Percentiles rank a stretch among this genome's conserved stretches.
Conservation (phyloP, 2,113 vertebrate species). For the Lepisosteus oculatus region DNA sequence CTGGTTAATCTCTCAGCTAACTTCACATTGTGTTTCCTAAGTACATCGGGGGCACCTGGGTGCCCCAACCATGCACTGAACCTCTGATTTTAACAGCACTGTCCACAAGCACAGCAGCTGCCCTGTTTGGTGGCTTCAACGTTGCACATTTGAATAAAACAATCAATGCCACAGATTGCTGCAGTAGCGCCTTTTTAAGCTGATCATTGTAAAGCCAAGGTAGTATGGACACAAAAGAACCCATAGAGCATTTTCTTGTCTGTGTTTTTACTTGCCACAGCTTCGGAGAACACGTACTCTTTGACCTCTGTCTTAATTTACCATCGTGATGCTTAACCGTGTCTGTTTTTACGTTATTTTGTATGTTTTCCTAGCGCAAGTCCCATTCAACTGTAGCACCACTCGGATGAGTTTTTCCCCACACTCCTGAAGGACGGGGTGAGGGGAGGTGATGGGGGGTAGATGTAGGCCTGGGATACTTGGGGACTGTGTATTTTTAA, state of each 20-base stretch:
- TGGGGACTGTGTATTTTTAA: conserved; percentile 14
- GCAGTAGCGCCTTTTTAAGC: neutral
- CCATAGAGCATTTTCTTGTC: neutral
- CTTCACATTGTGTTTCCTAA: neutral
- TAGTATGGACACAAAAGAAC: neutral
- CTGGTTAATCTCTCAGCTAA: neutral
- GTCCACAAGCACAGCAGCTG: neutral
- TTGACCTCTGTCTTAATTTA: conserved; percentile 9
- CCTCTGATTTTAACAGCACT: neutral
- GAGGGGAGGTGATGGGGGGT: neutral
- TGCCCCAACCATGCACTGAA: neutral
- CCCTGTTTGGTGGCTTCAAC: neutral
- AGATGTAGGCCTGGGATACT: neutral
- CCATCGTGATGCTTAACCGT: conserved; percentile 3
- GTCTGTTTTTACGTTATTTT: neutral
- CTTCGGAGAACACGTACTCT: neutral
- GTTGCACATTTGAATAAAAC: neutral
- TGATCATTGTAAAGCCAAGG: neutral
- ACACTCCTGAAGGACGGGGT: neutral
- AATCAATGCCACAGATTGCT: neutral
- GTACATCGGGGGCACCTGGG: conserved; percentile 1
- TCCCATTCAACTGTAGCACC: neutral
- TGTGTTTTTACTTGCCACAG: neutral
- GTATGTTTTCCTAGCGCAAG: neutral
- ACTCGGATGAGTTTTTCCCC: neutral